Evolutionary conservation across 2,113 vertebrate species (phyloP), one percentile per base, ranked within the genome.

Genomic region (Kryptolebias marmoratus): DNA sequence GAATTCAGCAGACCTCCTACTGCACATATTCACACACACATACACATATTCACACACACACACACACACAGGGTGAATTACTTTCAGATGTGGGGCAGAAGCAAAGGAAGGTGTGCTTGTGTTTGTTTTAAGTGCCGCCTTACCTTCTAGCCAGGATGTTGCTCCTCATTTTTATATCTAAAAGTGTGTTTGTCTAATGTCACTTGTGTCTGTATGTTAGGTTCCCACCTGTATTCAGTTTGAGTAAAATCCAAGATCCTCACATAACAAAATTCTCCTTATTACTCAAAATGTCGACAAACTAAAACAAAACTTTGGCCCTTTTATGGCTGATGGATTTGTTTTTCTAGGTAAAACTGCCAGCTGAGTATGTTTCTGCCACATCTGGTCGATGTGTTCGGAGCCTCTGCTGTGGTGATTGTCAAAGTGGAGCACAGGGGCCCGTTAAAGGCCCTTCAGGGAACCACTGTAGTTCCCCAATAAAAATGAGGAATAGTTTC

Each of bases 61-160:
- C 69, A 62, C 54, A 67, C 60, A 64, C 48, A 61, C 45, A 61
- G 73, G 16, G 32, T 82, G 77, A 92, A 94, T 94, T 90, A 84
- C 89, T 94, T 93, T 93, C 92, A 94, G 92, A 94, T 92, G 92
- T 93, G 81, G 28, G 52, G 59, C 55, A 32, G 82, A 70, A 75
- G 75, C 55, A 58, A 73, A 77, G 64, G 70, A 77, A 80, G 66
- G 82, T 83, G 89, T 50, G 72, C 84, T 18, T 65, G 78, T 48
- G 67, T 73, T 68, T 48, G 68, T 28, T 77, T 63, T 63, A 81
- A 75, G 75, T 71, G 79, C 82, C 75, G 68, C 86, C 76, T 84
- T 82, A 68, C 68, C 63, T 77, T 74, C 6, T 36, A 3, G 53
- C 67, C 53, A 31, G 11, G 54, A 66, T 32, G 64, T 27, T 69